Evolutionary conservation across 64 coral and sea anemone species (phyloP), one percentile per base, ranked within the genome.

Genomic region (Pachyseris speciosa): DNA sequence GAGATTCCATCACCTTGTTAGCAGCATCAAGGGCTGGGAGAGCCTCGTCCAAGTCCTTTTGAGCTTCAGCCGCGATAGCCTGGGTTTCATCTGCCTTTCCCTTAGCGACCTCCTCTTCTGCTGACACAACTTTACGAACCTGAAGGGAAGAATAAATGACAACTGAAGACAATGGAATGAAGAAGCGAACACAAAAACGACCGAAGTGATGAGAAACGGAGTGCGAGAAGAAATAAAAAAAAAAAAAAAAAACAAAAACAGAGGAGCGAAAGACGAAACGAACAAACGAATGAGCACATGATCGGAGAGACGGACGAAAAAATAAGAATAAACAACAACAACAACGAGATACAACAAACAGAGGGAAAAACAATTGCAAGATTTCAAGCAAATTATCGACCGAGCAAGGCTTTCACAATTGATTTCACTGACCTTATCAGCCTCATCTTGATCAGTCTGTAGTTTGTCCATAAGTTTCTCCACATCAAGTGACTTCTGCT

Each of bases 391-490:
- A n/a, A n/a, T n/a, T n/a, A n/a, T n/a, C n/a, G n/a, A n/a, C n/a
- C n/a, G n/a, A n/a, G n/a, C n/a, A n/a, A n/a, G n/a, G n/a, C n/a
- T n/a, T n/a, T n/a, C n/a, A n/a, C n/a, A n/a, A n/a, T n/a, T n/a
- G n/a, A n/a, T n/a, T n/a, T n/a, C 15, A 63, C 65, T 38, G 13
- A 98, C 96, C 90, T 98, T 95, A 57, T 98, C 96, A 33, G 96
- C 96, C 37, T 92, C 96, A 2, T 95, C 96, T 24, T 98, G 96
- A 66, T 98, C 96, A 87, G 95, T 83, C 72, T 98, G 96, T 69
- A 98, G 53, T 81, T 95, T 98, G 19, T 98, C 96, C 96, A 98
- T 98, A 7, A 98, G 96, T 65, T 98, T 98, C 60, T 98, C 96
- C 0, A 92, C 92, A 51, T 98, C 96, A 11, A 98, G 90, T 30